Conservation (phyloP, 2,888 invertebrate genomes). For the Yponomeuta malinellus region DNA sequence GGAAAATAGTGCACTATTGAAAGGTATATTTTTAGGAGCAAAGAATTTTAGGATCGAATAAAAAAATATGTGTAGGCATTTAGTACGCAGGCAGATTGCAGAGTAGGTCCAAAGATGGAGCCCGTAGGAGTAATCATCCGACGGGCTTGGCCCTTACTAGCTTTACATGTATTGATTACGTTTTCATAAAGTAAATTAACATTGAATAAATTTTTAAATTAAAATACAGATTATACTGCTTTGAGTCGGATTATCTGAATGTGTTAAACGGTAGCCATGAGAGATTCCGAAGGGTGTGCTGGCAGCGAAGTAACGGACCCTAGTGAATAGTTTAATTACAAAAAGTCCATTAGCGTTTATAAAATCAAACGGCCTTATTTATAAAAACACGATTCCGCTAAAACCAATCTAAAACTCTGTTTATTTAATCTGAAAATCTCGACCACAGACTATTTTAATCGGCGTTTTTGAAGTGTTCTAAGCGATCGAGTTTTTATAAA, state of each 20-base stretch:
- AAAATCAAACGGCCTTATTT: background rate
- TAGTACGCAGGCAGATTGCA: too few relatives aligned
- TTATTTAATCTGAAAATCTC: too few relatives aligned
- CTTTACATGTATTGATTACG: conserved; percentile 56
- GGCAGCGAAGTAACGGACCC: conserved; percentile 38
- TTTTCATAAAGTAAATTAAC: conserved; percentile 57
- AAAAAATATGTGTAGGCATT: too few relatives aligned
- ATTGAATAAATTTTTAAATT: conserved; percentile 67
- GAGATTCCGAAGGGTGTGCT: conserved; percentile 51
- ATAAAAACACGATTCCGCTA: too few relatives aligned
- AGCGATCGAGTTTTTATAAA: too few relatives aligned
- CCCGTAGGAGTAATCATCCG: conserved; percentile 32
- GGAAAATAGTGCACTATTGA: too few relatives aligned
- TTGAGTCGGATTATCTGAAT: conserved; percentile 64
- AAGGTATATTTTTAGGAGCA: too few relatives aligned
- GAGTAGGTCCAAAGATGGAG: too few relatives aligned
- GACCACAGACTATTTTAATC: too few relatives aligned
- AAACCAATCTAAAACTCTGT: too few relatives aligned
- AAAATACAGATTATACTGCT: conserved; percentile 62
- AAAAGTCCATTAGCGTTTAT: background rate
- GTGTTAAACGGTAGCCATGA: conserved; percentile 56
- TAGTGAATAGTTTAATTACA: conserved; percentile 52
- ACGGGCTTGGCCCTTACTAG: conserved; percentile 44
- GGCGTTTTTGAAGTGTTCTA: too few relatives aligned
- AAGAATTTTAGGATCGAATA: too few relatives aligned